Conservation (phyloP, 2,888 invertebrate species). For the Onthophagus sagittarius region DNA sequence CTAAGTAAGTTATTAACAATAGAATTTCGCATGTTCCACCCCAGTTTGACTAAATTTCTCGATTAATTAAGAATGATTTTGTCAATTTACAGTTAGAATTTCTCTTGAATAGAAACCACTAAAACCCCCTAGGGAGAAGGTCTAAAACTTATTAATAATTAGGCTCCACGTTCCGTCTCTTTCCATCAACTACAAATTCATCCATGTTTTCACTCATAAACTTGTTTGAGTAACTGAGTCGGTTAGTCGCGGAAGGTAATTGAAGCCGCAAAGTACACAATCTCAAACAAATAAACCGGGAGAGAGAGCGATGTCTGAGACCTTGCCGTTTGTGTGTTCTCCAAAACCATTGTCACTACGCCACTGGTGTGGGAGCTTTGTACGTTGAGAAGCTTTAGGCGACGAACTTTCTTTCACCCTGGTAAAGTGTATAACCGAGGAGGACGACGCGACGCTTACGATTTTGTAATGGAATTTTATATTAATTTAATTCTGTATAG, state of each 20-base stretch:
- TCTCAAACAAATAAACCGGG: slow-evolving; percentile 21
- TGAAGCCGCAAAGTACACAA: slow-evolving; percentile 24
- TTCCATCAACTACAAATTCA: not conserved
- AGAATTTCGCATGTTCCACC: too few relatives aligned
- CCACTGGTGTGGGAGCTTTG: not conserved
- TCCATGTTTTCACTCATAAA: slow-evolving; percentile 17
- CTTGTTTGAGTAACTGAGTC: slow-evolving; percentile 25
- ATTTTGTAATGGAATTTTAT: slow-evolving; percentile 10
- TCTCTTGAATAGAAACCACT: not conserved
- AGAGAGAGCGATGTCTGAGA: not conserved
- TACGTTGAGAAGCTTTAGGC: not conserved
- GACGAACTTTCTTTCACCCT: not conserved
- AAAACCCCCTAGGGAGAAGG: slow-evolving; percentile 10
- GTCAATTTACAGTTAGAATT: not conserved
- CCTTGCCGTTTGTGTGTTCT: not conserved
- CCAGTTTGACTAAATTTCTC: not conserved
- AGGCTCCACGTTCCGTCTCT: slow-evolving; percentile 10
- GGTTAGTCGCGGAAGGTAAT: slow-evolving; percentile 23
- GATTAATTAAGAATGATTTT: not conserved
- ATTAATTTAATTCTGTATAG: not conserved
- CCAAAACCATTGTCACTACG: not conserved
- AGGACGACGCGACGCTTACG: not conserved
- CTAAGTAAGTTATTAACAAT: too few relatives aligned
- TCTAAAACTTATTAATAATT: slow-evolving; percentile 24
- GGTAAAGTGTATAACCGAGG: too few relatives aligned